Conservation (phyloP, 2,113 vertebrate species). For the Nannospalax galili region DNA sequence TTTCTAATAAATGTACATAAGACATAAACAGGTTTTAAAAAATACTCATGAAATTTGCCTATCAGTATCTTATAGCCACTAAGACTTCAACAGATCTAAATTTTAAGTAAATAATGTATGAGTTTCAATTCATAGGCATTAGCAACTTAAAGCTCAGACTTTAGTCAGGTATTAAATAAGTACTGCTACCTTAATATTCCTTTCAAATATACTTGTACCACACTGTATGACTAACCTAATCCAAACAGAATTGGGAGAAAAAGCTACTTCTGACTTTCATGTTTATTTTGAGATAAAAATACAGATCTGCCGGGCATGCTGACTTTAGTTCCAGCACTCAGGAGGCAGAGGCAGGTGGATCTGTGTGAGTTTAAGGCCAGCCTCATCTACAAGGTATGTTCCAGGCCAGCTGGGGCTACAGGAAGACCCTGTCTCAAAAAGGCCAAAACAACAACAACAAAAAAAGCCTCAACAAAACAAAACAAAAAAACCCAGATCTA, state of each 20-base stretch:
- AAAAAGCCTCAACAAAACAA: too few species aligned
- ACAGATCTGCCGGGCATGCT: too few species aligned
- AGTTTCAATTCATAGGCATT: conserved; percentile 1
- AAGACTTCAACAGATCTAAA: conserved; percentile 9
- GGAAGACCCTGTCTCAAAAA: too few species aligned
- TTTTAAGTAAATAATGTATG: background rate
- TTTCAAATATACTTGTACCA: background rate
- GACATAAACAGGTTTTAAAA: background rate
- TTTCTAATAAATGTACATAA: conserved; percentile 14
- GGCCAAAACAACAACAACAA: too few species aligned
- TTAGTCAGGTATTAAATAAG: conserved; percentile 51
- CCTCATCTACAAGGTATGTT: too few species aligned
- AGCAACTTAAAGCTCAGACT: conserved; percentile 34
- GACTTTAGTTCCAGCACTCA: too few species aligned
- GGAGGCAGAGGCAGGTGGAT: too few species aligned
- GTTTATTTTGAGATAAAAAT: conserved; percentile 54
- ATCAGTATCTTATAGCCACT: conserved; percentile 14
- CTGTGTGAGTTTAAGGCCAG: too few species aligned
- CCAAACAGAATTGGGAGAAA: conserved; percentile 20
- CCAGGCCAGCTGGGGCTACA: too few species aligned
- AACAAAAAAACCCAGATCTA: conserved; percentile 17
- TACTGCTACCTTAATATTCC: conserved; percentile 5
- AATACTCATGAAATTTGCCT: conserved; percentile 18
- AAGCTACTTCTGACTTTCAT: background rate
- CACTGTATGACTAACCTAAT: background rate